Base-by-base conservation (phyloP, 2,797 vertebrate genomes). In the Neosilurus mollespiculum region DNA sequence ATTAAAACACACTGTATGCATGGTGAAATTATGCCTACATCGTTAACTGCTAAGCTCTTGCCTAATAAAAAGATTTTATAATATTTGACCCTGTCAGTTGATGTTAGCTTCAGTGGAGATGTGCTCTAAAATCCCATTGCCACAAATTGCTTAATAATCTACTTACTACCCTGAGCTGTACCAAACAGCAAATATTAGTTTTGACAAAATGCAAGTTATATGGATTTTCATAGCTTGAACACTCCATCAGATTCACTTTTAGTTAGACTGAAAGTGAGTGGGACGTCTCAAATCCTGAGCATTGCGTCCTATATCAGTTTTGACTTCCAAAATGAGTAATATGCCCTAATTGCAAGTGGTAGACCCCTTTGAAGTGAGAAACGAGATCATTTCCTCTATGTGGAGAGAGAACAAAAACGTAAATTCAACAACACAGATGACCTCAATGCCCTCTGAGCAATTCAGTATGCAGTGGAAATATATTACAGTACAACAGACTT, bases 201-300 rank as follows among this genome's bases (percentile, higher is more conserved):
- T 18, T 7, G 56, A 24, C 37, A 66, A 83, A 76, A 76, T 18
- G 0, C 24, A 83, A 67, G 76, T 62, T 79, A 37, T 54, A 69
- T 15, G 24, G 66, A 54, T 53, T 10, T 12, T 37, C 24, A 62
- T 61, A 62, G 65, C 26, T 61, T 58, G 61, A 79, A 77, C 30
- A 34, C 43, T 67, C 7, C 24, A 56, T 54, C 64, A 85, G 54
- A 37, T 85, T 85, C 43, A 77, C 71, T 67, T 77, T 83, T 22
- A 69, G 71, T 62, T 81, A 70, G 24, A 77, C 34, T 81, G 83
- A 85, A 85, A 81, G 34, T 81, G 79, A 85, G 83, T 77, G 66
- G 79, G 83, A 34, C 14, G 79, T 54, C 72, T 62, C 30, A 81
- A 76, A 56, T 65, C 77, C 64, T 53, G 49, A 65, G 53, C 83